Evolutionary conservation across 2,888 invertebrate genomes (phyloP).

Genomic region (Eupithecia insigniata): DNA sequence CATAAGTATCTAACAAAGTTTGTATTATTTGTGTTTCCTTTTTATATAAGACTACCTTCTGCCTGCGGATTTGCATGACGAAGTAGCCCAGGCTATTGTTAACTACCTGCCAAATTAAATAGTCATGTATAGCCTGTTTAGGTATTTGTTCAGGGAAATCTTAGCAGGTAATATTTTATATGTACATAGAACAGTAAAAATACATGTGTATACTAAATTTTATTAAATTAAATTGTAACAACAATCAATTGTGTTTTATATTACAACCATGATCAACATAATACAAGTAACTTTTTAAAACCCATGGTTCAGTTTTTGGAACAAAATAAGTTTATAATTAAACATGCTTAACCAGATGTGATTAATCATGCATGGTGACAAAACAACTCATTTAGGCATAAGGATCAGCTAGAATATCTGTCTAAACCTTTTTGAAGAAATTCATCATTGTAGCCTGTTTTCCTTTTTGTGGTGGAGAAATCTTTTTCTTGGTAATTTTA

Average conservation of each 20-base stretch:
- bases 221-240: not conserved
- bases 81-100: too few relatives aligned
- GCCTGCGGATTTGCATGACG: too few relatives aligned
- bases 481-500: conserved; percentile 67
- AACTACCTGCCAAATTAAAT: too few relatives aligned
- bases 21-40: not conserved
- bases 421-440: conserved; percentile 71
- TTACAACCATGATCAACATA: not conserved
- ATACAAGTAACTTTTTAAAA: not conserved
- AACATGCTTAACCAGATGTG: not conserved
- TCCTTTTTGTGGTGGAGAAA: conserved; percentile 73
- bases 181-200: not conserved
- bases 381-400: not conserved
- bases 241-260: not conserved
- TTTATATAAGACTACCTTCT: not conserved
- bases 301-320: not conserved
- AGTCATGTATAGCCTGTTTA: not conserved
- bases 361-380: not conserved
- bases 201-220: not conserved
- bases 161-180: not conserved
- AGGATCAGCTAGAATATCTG: conserved; percentile 10
- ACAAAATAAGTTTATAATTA: not conserved
- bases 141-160: not conserved
- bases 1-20: not conserved
- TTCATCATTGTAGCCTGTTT: conserved; percentile 74